A percentile compares a stretch with the other conserved stretches of the same genome.
phyloP scores from a whole-genome alignment of 1,140 invertebrate genomes.

The Kradibia gibbosae region DNA sequence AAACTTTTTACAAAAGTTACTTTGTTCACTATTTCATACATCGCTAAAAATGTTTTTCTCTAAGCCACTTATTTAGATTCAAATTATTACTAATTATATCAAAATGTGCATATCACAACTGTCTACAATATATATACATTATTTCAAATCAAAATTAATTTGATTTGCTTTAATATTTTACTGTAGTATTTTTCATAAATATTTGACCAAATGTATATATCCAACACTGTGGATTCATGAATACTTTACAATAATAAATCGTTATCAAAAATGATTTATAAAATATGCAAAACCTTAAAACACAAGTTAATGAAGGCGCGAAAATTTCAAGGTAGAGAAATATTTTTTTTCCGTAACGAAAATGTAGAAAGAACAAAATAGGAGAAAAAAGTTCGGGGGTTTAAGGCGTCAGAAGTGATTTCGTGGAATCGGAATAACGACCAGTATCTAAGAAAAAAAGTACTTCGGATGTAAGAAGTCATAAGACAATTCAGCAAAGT shows the following conservation, averaged over 20 bases:
- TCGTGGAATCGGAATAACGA: constrained; percentile 53
- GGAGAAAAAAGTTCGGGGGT: neutral
- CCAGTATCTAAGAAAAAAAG: constrained; percentile 32
- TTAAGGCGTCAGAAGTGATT: constrained; percentile 31
- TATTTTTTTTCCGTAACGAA: neutral
- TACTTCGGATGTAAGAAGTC: constrained; percentile 64
- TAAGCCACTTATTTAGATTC: too few relatives aligned
- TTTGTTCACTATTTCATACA: too few relatives aligned
- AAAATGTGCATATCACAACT: too few relatives aligned
- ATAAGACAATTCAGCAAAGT: constrained; percentile 71
- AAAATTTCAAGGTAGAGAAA: neutral
- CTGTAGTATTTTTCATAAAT: too few relatives aligned
- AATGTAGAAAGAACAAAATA: constrained; percentile 19
- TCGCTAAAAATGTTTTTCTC: too few relatives aligned
- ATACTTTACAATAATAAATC: constrained; percentile 1
- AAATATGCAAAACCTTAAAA: constrained; percentile 14
- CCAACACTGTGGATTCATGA: neutral
- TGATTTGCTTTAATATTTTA: too few relatives aligned
- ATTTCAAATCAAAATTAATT: too few relatives aligned
- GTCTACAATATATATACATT: too few relatives aligned
- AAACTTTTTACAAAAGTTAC: too few relatives aligned
- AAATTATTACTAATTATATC: too few relatives aligned
- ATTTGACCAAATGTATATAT: too few relatives aligned
- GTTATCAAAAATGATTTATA: neutral
- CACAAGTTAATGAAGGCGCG: neutral